Percentiles rank a stretch among this genome's conserved stretches.
Evolutionary conservation across 2,797 vertebrate genomes (phyloP).

Genomic region (Epinephelus coioides): DNA sequence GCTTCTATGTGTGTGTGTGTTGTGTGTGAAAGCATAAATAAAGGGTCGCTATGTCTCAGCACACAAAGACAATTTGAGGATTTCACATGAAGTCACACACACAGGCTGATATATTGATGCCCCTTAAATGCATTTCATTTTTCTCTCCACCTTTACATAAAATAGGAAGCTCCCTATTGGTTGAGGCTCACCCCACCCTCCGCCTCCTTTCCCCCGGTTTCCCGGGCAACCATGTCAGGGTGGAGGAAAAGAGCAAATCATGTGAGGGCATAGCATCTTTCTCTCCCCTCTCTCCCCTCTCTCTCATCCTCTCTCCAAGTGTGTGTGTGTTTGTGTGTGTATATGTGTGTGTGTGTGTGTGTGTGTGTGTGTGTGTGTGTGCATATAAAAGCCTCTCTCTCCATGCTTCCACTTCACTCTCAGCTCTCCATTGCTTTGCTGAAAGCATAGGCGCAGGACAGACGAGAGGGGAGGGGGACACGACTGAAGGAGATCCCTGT

Average conservation of each 20-base stretch:
- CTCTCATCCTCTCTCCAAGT: constrained; percentile 47
- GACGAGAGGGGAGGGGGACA: constrained; percentile 36
- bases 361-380: constrained; percentile 24
- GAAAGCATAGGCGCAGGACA: constrained; percentile 54
- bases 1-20: background rate
- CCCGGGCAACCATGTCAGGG: constrained; percentile 86
- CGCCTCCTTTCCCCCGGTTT: constrained; percentile 79
- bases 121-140: constrained; percentile 59
- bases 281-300: constrained; percentile 44
- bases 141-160: constrained; percentile 59
- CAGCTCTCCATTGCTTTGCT: constrained; percentile 72
- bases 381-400: constrained; percentile 72
- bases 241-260: constrained; percentile 87
- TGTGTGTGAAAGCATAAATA: constrained; percentile 2
- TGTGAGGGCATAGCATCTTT: constrained; percentile 84
- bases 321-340: constrained; percentile 8
- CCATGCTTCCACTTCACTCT: constrained; percentile 73
- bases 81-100: constrained; percentile 40
- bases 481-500: constrained; percentile 57
- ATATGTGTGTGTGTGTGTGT: background rate
- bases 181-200: constrained; percentile 52
- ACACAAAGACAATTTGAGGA: constrained; percentile 22
- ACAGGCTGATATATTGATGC: constrained; percentile 43
- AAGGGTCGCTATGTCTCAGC: constrained; percentile 37
- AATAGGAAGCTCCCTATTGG: constrained; percentile 78